Percentiles rank a stretch among this genome's conserved stretches.
Conservation (phyloP, 2,797 vertebrate genomes). For the Oryzias sinensis region DNA sequence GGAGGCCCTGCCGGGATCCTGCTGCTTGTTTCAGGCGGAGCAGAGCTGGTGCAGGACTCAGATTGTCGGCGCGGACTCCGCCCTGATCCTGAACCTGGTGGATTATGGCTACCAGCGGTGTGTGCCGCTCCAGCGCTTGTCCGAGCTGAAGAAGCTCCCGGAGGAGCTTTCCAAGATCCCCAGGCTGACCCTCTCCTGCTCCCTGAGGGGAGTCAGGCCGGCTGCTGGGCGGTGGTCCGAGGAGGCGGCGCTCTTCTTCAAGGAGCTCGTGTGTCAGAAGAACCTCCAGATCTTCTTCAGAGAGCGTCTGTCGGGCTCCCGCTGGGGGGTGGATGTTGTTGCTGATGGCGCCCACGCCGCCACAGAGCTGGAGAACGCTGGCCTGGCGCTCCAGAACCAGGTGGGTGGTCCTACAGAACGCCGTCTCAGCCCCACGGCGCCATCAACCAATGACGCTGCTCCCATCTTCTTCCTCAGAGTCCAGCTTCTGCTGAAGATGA, state of each 20-base stretch:
- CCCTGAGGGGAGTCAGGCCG: conserved; percentile 77
- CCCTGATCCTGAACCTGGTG: conserved; percentile 70
- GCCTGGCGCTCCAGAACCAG: conserved; percentile 46
- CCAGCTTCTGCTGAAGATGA: too few relatives aligned
- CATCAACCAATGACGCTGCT: too few relatives aligned
- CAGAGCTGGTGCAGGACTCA: conserved; percentile 85
- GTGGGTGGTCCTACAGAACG: too few relatives aligned
- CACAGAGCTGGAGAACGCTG: conserved; percentile 70
- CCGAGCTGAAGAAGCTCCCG: conserved; percentile 78
- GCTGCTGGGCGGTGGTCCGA: conserved; percentile 75
- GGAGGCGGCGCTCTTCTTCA: conserved; percentile 77
- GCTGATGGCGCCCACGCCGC: conserved; percentile 68
- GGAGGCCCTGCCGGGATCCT: conserved; percentile 63
- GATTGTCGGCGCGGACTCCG: conserved; percentile 64
- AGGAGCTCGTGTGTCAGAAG: conserved; percentile 72
- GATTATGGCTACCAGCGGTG: conserved; percentile 80
- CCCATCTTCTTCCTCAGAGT: too few relatives aligned
- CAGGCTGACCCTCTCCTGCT: conserved; percentile 78
- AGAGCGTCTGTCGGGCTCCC: conserved; percentile 63
- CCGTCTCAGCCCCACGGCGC: too few relatives aligned
- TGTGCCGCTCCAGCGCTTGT: conserved; percentile 61
- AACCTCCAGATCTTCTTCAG: conserved; percentile 79
- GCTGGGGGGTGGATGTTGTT: conserved; percentile 81
- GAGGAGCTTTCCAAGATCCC: conserved; percentile 72
- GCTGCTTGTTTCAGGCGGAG: conserved; percentile 78